Percentiles rank a stretch among this genome's conserved stretches.
Conservation (phyloP, 2,888 invertebrate genomes). For the Epistrophe grossulariae region DNA sequence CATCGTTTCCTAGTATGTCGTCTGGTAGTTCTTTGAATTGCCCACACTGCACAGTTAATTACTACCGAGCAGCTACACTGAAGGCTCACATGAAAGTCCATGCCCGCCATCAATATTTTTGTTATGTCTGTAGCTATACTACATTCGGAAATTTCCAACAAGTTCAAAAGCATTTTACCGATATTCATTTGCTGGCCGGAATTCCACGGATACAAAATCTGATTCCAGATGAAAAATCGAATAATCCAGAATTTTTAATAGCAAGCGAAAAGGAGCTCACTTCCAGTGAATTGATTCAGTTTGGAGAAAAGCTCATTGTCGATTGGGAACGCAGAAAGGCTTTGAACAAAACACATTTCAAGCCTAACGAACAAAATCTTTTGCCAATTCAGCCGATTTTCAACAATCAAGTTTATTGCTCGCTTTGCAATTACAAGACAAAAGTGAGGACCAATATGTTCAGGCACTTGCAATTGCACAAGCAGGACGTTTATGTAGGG, state of each 20-base stretch:
- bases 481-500: slow-evolving; percentile 86
- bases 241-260: slow-evolving; percentile 81
- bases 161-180: slow-evolving; percentile 85
- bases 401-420: slow-evolving; percentile 86
- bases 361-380: slow-evolving; percentile 87
- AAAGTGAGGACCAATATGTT: slow-evolving; percentile 90
- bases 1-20: slow-evolving; percentile 52
- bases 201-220: slow-evolving; percentile 83
- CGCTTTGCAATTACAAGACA: slow-evolving; percentile 88
- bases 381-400: slow-evolving; percentile 88
- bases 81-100: slow-evolving; percentile 87
- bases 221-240: slow-evolving; percentile 35
- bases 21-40: slow-evolving; percentile 77
- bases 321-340: slow-evolving; percentile 79
- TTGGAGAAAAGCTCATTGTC: slow-evolving; percentile 78
- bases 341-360: slow-evolving; percentile 82
- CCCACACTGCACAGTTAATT: slow-evolving; percentile 76
- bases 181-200: slow-evolving; percentile 84
- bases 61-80: slow-evolving; percentile 80
- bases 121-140: slow-evolving; percentile 85
- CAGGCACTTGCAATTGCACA: slow-evolving; percentile 88
- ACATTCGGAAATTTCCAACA: slow-evolving; percentile 79
- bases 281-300: slow-evolving; percentile 77
- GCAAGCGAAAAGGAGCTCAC: slow-evolving; percentile 82
- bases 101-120: slow-evolving; percentile 86